A percentile compares a stretch with the other conserved stretches of the same genome.
Conservation (phyloP, 2,113 vertebrate genomes). For the Uropsilus gracilis region DNA sequence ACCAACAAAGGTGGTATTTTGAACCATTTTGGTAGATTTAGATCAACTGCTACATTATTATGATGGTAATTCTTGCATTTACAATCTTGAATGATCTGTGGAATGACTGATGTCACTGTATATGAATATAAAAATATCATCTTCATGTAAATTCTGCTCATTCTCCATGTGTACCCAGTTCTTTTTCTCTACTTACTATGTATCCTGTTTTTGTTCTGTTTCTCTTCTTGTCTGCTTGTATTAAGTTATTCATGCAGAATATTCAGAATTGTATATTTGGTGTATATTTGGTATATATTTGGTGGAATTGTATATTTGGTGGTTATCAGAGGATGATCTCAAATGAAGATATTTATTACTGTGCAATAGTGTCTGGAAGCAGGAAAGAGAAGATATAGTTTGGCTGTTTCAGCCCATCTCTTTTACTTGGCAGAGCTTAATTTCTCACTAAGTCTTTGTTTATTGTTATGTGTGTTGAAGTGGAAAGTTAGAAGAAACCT, state of each 20-base stretch:
- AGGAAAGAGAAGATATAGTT: neutral
- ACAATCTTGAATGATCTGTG: neutral
- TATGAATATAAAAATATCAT: constrained; percentile 7
- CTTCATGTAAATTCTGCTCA: neutral
- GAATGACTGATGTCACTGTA: neutral
- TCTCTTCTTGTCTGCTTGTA: neutral
- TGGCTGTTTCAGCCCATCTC: neutral
- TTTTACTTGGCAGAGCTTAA: constrained; percentile 28
- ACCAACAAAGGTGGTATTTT: no score
- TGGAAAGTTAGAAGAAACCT: constrained; percentile 7
- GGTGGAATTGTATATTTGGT: neutral
- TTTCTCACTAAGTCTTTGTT: neutral
- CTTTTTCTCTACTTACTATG: neutral
- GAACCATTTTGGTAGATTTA: neutral
- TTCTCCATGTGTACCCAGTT: neutral
- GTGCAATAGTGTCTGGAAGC: neutral
- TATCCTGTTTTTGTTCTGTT: constrained; percentile 22
- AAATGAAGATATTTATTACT: neutral
- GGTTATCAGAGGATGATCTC: neutral
- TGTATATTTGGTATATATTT: neutral
- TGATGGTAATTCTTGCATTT: constrained; percentile 2
- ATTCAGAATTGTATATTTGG: neutral
- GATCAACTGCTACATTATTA: neutral
- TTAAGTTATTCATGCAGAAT: neutral
- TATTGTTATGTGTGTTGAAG: neutral